A percentile compares a stretch with the other conserved stretches of the same genome.
Conservation (phyloP, 1,140 invertebrate genomes). For the Ditylenchus dipsaci region DNA sequence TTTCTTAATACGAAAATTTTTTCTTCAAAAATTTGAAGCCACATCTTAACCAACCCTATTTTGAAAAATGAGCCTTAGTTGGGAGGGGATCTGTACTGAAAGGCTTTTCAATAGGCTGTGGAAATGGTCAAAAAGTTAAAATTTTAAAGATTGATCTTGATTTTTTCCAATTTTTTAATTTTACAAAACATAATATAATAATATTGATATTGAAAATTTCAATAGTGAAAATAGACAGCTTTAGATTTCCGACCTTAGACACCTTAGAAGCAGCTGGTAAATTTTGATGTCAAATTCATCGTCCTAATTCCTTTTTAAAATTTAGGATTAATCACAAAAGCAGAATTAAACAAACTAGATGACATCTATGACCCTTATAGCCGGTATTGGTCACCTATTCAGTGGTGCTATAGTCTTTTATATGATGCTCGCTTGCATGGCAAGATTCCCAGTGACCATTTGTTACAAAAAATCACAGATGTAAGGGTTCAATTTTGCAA, state of each 20-base stretch:
- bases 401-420: conserved; percentile 42
- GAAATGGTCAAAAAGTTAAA: no score
- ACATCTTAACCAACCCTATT: no score
- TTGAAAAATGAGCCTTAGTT: no score
- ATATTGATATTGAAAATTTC: no score
- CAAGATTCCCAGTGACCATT: conserved; percentile 49
- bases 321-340: conserved; percentile 44
- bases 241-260: conserved; percentile 49
- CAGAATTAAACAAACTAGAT: conserved; percentile 42
- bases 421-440: conserved; percentile 39
- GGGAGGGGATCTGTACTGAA: no score
- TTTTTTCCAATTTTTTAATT: no score
- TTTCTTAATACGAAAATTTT: no score
- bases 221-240: neutral
- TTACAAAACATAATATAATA: no score
- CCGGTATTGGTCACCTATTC: conserved; percentile 55
- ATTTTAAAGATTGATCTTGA: no score
- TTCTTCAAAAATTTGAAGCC: no score
- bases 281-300: neutral
- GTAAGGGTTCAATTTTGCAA: conserved; percentile 20
- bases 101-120: no score
- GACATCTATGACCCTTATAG: conserved; percentile 37
- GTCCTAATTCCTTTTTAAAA: neutral
- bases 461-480: conserved; percentile 39
- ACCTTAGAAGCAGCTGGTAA: conserved; percentile 49